phyloP scores from a whole-genome alignment of 2,113 vertebrate species.

The Myrmecobius fasciatus region DNA sequence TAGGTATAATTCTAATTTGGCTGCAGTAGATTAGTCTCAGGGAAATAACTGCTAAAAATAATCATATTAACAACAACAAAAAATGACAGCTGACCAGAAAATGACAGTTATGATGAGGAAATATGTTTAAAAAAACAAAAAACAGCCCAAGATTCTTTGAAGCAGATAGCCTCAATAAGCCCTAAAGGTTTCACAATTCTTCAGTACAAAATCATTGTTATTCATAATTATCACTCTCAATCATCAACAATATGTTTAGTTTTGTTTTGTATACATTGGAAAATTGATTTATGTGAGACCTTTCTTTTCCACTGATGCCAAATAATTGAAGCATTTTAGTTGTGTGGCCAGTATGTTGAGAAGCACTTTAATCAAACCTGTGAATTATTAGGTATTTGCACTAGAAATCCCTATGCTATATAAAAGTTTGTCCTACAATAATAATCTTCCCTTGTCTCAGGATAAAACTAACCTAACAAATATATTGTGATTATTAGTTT shows the following conservation, averaged over 20 bases:
- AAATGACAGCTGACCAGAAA: neutral
- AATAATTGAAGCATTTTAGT: slow-evolving; percentile 14
- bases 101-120: neutral
- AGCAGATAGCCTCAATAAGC: slow-evolving; percentile 4
- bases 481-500: neutral
- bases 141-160: neutral
- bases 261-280: slow-evolving; percentile 28
- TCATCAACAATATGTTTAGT: slow-evolving; percentile 35
- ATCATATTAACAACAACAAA: slow-evolving; percentile 1
- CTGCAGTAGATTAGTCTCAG: neutral
- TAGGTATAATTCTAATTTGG: neutral
- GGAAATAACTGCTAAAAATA: neutral
- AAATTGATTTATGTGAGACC: slow-evolving; percentile 15
- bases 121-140: neutral
- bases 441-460: neutral
- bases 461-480: neutral
- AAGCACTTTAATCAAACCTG: slow-evolving; percentile 15
- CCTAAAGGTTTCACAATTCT: slow-evolving; percentile 6
- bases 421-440: slow-evolving; percentile 32
- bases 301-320: slow-evolving; percentile 21
- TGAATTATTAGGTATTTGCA: neutral
- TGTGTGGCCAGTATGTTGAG: neutral
- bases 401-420: slow-evolving; percentile 11
- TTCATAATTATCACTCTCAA: slow-evolving; percentile 4
- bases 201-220: neutral